Base-by-base conservation (phyloP, 2,888 invertebrate species). In the Perithous albicinctus region DNA sequence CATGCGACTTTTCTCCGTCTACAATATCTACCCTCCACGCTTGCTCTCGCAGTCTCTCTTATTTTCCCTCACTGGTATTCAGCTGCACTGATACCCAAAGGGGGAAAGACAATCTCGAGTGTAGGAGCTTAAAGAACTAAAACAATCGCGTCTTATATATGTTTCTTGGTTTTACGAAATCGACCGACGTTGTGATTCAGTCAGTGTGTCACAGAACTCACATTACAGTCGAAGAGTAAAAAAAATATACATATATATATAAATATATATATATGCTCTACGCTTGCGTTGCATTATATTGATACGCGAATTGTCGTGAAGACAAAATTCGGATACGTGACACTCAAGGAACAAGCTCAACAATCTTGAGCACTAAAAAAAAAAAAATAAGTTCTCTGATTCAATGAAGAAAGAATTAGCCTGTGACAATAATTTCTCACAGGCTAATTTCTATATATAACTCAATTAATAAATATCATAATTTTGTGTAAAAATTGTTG, bases 141-240 rank as follows among this genome's bases (percentile, higher is more conserved):
- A 38, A 32, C 59, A 8, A 32, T 35, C 32, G 18, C 12, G 41
- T 12, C 4, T 41, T 46, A 26, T 56, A 41, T 46, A 26, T 56
- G 26, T 70, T 23, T 10, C 10, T 26, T 8, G 56, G 18, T 35
- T 70, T 56, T 70, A 15, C 26, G 35, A 32, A 35, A 8, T 41
- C 54, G 41, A 70, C 51, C 48, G 46, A 15, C 20, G 20, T 38
- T 15, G 29, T 38, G 63, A 77, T 77, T 61, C 26, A 63, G 69
- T 77, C 61, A 77, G 61, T 63, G 69, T 70, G 61, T 69, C 77
- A 70, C 63, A 20, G n/a, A 32, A 41, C 69, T 69, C 61, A 18
- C 23, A 54, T 54, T 61, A 26, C 69, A 54, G 35, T 69, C 54
- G 6, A 35, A n/a, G 51, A 67, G n/a, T n/a, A n/a, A n/a, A n/a